These are phyloP conservation scores for Melanophora roralis DNA, from an alignment of 2,888 invertebrate species.

Conservation along the genomic window DNA sequence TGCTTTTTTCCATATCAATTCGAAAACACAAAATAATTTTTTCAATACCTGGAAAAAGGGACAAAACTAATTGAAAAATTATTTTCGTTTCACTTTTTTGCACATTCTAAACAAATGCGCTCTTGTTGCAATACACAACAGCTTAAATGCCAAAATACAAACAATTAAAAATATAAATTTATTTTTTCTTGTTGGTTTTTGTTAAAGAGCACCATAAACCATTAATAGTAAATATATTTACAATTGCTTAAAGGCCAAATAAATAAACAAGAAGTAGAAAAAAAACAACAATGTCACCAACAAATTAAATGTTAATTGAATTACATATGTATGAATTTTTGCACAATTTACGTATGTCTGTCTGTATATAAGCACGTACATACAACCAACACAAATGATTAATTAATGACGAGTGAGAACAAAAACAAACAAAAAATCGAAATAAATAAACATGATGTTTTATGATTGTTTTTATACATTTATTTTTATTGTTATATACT, in stretches of 20 bases:
- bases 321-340: not conserved
- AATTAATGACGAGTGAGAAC: constrained; percentile 28
- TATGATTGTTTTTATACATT: constrained; percentile 46
- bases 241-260: constrained; percentile 8
- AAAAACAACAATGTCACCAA: constrained; percentile 27
- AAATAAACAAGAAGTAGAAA: not conserved
- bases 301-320: not conserved
- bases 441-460: constrained; percentile 47
- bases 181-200: constrained; percentile 1
- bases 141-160: not conserved
- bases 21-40: too few species aligned
- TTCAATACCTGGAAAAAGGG: too few species aligned
- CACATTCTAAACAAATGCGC: not conserved
- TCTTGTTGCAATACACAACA: not conserved
- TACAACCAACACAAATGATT: constrained; percentile 34
- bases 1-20: too few species aligned
- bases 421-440: constrained; percentile 18
- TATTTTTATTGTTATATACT: constrained; percentile 18
- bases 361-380: constrained; percentile 20
- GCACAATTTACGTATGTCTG: too few species aligned
- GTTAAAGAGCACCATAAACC: constrained; percentile 35
- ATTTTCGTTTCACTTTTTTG: not conserved
- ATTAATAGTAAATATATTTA: constrained; percentile 24
- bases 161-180: not conserved
- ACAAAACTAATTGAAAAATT: too few species aligned